Conservation (phyloP, 2,888 invertebrate species). For the Pristionchus japonicus region DNA sequence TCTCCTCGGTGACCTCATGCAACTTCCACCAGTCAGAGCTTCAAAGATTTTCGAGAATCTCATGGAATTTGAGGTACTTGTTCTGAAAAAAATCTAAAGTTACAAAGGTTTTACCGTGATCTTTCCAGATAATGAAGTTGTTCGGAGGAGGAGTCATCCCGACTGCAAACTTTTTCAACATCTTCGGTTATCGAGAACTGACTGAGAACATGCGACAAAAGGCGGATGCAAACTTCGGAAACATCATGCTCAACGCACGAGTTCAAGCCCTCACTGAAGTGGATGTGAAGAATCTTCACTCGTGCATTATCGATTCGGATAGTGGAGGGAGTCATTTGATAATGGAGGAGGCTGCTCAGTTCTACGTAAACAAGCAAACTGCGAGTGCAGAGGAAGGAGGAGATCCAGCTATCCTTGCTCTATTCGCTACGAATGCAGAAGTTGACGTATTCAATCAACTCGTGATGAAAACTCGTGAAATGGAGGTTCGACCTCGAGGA, state of each 20-base stretch:
- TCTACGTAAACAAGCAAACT: background rate
- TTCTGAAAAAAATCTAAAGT: background rate
- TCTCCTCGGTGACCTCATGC: slow-evolving; percentile 49
- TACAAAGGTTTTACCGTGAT: background rate
- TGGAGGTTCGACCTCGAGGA: background rate
- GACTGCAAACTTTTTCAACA: background rate
- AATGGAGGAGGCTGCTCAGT: background rate
- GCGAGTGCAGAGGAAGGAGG: background rate
- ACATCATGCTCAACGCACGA: background rate
- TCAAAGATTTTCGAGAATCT: background rate
- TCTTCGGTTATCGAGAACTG: background rate
- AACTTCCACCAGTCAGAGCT: slow-evolving; percentile 50
- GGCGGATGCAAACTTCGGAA: background rate
- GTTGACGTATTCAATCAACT: background rate
- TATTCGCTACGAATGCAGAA: background rate
- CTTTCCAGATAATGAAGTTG: background rate
- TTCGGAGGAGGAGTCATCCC: background rate
- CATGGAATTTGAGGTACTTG: background rate
- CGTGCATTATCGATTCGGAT: background rate
- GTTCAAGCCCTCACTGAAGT: background rate
- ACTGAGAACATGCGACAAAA: slow-evolving; percentile 42
- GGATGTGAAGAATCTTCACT: background rate
- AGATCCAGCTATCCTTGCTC: background rate
- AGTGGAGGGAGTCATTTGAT: background rate
- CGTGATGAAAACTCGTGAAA: background rate